Base-by-base conservation (phyloP, 2,113 vertebrate genomes). In the Sialia sialis region DNA sequence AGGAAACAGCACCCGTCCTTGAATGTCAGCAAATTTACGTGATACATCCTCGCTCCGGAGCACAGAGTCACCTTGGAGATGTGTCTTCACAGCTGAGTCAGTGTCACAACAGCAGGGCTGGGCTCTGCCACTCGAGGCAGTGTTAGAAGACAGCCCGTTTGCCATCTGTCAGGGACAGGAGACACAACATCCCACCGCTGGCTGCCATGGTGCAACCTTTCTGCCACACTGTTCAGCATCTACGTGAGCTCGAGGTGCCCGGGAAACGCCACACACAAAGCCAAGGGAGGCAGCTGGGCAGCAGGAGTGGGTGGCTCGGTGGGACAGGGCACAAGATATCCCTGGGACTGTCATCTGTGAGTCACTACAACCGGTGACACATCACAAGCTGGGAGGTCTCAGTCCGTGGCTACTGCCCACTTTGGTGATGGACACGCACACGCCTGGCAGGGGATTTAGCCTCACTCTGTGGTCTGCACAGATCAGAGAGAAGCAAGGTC, bases 171-270 rank as follows among this genome's bases (percentile, higher is more conserved):
- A 94, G 70, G 70, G 91, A 43, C 55, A 29, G 5, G 54, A 93
- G 64, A 32, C 23, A 36, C 39, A 29, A 32, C 39, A 60, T 44
- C 91, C 51, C 88, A 89, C 52, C 0, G 0, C 74, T 64, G 29
- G 30, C 38, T 4, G 26, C 64, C 9, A 12, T 5, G 66, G 58
- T 64, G 58, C 52, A 34, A 58, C 56, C 73, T 9, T 1, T 6
- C 74, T 41, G 78, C 25, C 62, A 80, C 51, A 5, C 60, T 5
- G 10, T 0, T 49, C 55, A 10, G 54, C 6, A 46, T 43, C 68
- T 7, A 7, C 0, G 0, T 13, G 3, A 25, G 39, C 87, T 49
- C 2, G 2, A 44, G 56, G 27, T 0, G 0, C 67, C 13, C 5
- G 10, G 66, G 25, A 82, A 75, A 60, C 0, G 11, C 38, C 6